A percentile compares a stretch with the other conserved stretches of the same genome.
phyloP scores from a whole-genome alignment of 2,888 invertebrate genomes.

The Fragum whitleyi region DNA sequence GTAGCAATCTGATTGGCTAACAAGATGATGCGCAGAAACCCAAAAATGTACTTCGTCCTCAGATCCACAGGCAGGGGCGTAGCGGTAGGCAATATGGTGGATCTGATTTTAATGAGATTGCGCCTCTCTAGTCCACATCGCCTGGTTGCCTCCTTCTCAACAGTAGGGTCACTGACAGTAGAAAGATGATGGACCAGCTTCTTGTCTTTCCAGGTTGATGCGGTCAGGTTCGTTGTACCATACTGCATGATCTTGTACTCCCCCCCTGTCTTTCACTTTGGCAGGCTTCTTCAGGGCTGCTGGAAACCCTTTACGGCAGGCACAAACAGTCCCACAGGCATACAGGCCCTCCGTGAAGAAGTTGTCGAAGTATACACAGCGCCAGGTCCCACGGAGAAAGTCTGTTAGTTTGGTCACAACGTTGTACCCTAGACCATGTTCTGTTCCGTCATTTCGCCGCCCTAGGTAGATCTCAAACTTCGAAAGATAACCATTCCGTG shows the following conservation, averaged over 20 bases:
- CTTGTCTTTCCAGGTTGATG: conserved; percentile 45
- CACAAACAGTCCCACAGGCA: conserved; percentile 37
- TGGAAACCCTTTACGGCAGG: conserved; percentile 28
- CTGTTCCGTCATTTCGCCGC: conserved; percentile 10
- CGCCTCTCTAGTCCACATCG: conserved; percentile 14
- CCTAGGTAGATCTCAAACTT: conserved; percentile 40
- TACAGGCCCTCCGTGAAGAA: conserved; percentile 33
- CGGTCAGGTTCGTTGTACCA: conserved; percentile 26
- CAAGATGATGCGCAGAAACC: too few species aligned
- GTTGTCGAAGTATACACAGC: conserved; percentile 36
- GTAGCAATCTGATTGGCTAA: too few species aligned
- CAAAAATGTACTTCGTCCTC: too few species aligned
- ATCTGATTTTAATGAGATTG: too few species aligned
- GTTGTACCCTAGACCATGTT: conserved; percentile 47
- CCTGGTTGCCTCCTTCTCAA: conserved; percentile 22
- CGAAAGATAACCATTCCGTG: conserved; percentile 30
- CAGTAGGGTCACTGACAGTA: conserved; percentile 37
- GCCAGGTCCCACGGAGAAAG: background rate
- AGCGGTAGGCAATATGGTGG: too few species aligned
- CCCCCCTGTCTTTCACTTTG: conserved; percentile 9
- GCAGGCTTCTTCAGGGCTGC: conserved; percentile 25
- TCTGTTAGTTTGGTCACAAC: conserved; percentile 39
- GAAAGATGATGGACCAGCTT: conserved; percentile 43
- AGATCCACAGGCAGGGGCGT: too few species aligned
- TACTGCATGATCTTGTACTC: conserved; percentile 21